These are phyloP conservation scores for Semotilus atromaculatus DNA, from an alignment of 2,797 vertebrate genomes.

Conservation along the genomic window DNA sequence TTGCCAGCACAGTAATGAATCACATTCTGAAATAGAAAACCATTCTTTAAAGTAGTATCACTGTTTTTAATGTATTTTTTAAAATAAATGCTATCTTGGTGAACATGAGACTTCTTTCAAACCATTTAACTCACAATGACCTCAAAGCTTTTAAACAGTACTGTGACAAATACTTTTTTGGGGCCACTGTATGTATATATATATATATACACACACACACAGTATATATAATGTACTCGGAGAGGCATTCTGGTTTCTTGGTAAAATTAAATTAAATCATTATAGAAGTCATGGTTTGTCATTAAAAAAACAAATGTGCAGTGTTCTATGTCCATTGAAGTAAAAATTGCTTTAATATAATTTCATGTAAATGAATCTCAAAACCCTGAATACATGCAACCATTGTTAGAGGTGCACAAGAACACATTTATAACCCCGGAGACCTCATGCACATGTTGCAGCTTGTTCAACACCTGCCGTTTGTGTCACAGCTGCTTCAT, in stretches of 20 bases:
- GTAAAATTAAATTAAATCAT: neutral
- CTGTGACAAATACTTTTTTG: neutral
- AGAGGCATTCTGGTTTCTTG: neutral
- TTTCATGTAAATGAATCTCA: neutral
- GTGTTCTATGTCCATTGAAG: neutral
- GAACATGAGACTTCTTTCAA: neutral
- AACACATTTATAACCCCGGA: neutral
- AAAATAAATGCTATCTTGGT: neutral
- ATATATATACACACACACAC: neutral
- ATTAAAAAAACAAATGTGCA: neutral
- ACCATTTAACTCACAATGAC: neutral
- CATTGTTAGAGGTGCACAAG: neutral
- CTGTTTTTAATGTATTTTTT: neutral
- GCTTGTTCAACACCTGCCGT: conserved; percentile 72
- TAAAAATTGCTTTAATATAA: neutral
- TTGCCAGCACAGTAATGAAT: neutral
- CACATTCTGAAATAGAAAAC: neutral
- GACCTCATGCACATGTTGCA: conserved; percentile 68
- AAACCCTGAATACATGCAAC: neutral
- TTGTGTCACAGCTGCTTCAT: conserved; percentile 30
- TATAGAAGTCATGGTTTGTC: neutral
- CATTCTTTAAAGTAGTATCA: neutral
- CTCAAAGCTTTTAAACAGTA: neutral
- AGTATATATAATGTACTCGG: neutral
- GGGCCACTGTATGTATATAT: no score